These are phyloP conservation scores for Ctenochaetus hawaiiensis DNA, from an alignment of 2,797 vertebrate species.

Conservation along the genomic window DNA sequence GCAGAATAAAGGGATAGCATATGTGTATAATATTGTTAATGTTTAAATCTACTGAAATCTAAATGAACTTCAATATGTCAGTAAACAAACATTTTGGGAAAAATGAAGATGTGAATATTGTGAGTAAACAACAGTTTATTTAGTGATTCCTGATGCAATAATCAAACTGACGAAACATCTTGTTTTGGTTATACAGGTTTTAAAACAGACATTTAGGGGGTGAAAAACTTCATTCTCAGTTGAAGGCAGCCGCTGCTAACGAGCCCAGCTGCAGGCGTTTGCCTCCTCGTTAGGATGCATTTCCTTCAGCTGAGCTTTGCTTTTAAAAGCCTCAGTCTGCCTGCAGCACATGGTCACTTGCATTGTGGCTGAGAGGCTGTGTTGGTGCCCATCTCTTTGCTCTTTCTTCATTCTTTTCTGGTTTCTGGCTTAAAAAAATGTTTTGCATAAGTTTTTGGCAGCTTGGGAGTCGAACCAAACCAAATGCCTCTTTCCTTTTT, in stretches of 20 bases:
- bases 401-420: neutral
- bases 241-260: neutral
- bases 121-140: neutral
- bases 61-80: neutral
- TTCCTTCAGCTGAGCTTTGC: slow-evolving; percentile 36
- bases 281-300: slow-evolving; percentile 19
- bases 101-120: neutral
- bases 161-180: neutral
- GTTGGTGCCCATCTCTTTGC: no score
- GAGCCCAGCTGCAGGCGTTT: slow-evolving; percentile 33
- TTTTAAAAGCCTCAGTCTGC: slow-evolving; percentile 33
- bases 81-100: neutral
- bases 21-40: neutral
- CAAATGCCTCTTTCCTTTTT: neutral
- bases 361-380: neutral
- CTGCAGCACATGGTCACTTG: neutral
- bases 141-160: neutral
- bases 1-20: no score
- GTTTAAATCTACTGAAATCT: neutral
- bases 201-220: slow-evolving; percentile 14
- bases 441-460: neutral
- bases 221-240: slow-evolving; percentile 7
- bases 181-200: neutral
- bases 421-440: neutral
- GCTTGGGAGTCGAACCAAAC: slow-evolving; percentile 6